Base-by-base conservation (phyloP, 2,797 vertebrate species). In the Pogoniulus pusillus region DNA sequence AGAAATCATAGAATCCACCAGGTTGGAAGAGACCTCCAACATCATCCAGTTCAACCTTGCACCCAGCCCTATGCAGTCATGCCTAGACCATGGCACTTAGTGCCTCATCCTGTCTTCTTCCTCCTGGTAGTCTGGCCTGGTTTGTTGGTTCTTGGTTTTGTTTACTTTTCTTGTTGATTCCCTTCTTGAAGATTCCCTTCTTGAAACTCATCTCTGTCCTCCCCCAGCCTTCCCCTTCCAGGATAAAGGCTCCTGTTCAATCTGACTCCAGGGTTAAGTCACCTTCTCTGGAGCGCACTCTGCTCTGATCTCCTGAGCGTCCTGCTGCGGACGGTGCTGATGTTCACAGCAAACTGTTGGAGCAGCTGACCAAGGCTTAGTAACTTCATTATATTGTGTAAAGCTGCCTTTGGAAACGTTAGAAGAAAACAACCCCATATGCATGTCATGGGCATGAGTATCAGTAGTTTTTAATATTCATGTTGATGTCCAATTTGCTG, bases 361-460 rank as follows among this genome's bases (percentile, higher is more conserved):
- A 91, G 82, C 82, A 95, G 91, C 78, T 93, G 96, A 77, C 58
- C 86, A 95, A 96, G 96, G 95, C 95, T 96, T 89, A 95, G 91
- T 96, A 91, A 87, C 94, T 96, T 96, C 93, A 94, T 63, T 97
- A 95, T 97, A 95, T 97, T 97, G 96, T 97, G 93, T 97, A 97
- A 96, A 97, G 97, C 97, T 96, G 96, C 96, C 96, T 97, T 97
- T 96, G 68, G 82, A 91, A 89, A 90, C 93, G 43, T 93, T 16
- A 41, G 17, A 85, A 86, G 91, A 93, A 93, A 51, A 82, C 80
- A 85, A 7, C 43, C 86, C 91, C 95, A 90, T 97, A 97, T 97
- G 98, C 98, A 98, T 98, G 97, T 97, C 96, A 97, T n/a, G 97
- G 98, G 97, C 98, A 98, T 98, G 98, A 97, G 90, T 96, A 97